phyloP scores from a whole-genome alignment of 2,797 vertebrate species.

The Apogon hyalosoma region DNA sequence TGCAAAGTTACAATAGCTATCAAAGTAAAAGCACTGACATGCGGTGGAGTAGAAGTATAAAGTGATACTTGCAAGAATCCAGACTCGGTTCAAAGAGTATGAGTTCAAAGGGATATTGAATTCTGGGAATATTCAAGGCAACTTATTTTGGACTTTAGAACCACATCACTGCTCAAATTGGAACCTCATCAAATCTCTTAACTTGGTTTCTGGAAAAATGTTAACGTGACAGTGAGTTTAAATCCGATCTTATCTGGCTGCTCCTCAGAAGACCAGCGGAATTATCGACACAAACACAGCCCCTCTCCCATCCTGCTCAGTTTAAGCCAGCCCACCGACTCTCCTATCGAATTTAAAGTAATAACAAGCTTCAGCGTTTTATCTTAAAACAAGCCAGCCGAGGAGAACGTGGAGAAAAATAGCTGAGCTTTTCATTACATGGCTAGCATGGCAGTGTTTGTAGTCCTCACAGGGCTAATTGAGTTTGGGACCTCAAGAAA shows the following conservation, averaged over 20 bases:
- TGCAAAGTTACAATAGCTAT: no score
- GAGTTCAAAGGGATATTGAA: not conserved
- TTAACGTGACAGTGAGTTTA: not conserved
- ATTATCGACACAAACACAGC: constrained; percentile 24
- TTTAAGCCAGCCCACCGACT: constrained; percentile 16
- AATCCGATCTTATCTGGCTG: not conserved
- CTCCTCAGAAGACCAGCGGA: not conserved
- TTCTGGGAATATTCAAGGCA: not conserved
- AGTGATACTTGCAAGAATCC: no score
- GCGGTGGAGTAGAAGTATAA: no score
- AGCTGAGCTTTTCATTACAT: constrained; percentile 32
- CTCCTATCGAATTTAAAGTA: constrained; percentile 27
- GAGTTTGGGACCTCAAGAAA: constrained; percentile 60
- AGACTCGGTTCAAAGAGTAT: not conserved
- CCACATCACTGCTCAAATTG: not conserved
- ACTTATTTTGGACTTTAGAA: not conserved
- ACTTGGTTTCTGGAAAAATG: not conserved
- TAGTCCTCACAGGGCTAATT: constrained; percentile 63
- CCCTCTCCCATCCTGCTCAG: not conserved
- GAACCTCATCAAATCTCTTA: not conserved
- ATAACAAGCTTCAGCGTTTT: constrained; percentile 28
- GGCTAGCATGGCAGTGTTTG: constrained; percentile 33
- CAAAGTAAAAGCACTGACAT: no score
- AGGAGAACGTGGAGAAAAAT: constrained; percentile 18
- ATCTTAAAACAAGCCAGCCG: constrained; percentile 47